phyloP scores from a whole-genome alignment of 2,113 vertebrate species.

The Taxidea taxus region DNA sequence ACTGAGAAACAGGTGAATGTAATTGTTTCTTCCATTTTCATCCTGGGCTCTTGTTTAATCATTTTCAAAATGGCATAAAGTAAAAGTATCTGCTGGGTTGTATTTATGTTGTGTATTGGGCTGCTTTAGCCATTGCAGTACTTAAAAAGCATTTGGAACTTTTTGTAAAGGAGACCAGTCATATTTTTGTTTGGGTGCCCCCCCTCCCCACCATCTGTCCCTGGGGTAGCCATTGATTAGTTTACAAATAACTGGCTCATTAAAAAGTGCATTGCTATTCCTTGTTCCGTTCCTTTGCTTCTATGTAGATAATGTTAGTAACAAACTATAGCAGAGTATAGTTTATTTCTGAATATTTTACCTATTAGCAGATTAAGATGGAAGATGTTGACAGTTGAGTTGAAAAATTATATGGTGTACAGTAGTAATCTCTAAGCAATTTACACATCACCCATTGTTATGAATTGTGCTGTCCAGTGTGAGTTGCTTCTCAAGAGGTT shows the following conservation, averaged over 20 bases:
- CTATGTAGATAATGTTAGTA: background rate
- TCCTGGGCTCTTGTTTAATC: background rate
- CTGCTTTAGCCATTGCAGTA: background rate
- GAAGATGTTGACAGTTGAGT: background rate
- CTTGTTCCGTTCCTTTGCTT: background rate
- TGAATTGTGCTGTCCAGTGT: background rate
- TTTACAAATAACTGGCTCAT: background rate
- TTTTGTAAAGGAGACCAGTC: background rate
- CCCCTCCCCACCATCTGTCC: background rate
- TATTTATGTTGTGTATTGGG: background rate
- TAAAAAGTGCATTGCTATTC: constrained; percentile 25
- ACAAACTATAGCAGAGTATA: background rate
- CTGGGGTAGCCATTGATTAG: background rate
- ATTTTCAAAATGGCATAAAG: constrained; percentile 23
- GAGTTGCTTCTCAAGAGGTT: background rate
- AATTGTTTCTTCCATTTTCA: constrained; percentile 19
- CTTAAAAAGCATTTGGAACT: background rate
- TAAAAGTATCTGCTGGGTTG: background rate
- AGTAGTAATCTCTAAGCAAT: background rate
- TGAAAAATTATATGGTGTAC: background rate
- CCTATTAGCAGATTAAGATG: background rate
- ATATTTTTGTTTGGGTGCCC: background rate
- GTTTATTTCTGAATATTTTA: constrained; percentile 41
- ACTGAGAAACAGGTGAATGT: background rate
- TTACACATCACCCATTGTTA: background rate